These are phyloP conservation scores for Noctua pronuba DNA, from an alignment of 2,888 invertebrate species.

Conservation along the genomic window DNA sequence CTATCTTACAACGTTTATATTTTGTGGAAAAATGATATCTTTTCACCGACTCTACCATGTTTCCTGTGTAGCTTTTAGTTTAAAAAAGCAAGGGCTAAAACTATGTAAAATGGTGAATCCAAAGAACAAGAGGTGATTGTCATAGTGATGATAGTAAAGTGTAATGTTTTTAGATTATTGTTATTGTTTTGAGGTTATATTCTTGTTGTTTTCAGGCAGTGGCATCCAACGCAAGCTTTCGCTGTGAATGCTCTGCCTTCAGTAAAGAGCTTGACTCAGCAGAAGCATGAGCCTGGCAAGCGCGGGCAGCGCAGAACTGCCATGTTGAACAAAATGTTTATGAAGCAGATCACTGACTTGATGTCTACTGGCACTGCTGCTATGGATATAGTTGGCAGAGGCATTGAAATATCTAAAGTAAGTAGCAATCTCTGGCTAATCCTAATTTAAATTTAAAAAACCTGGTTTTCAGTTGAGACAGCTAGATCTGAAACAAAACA, in stretches of 20 bases:
- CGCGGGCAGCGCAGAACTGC: constrained; percentile 90
- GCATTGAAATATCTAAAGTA: constrained; percentile 94
- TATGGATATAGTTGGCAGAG: constrained; percentile 91
- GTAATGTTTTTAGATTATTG: constrained; percentile 29
- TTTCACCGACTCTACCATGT: constrained; percentile 81
- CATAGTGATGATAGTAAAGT: background rate
- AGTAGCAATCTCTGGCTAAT: constrained; percentile 22
- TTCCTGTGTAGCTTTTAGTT: constrained; percentile 72
- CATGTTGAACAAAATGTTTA: constrained; percentile 95
- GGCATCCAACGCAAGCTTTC: constrained; percentile 75
- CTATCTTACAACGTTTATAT: constrained; percentile 17
- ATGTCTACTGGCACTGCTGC: constrained; percentile 93
- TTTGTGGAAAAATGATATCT: constrained; percentile 68
- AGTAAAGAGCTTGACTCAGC: constrained; percentile 84
- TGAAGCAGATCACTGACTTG: constrained; percentile 94
- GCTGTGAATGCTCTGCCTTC: constrained; percentile 77
- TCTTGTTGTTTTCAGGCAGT: constrained; percentile 77
- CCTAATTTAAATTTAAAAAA: background rate
- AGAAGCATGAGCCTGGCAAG: constrained; percentile 88
- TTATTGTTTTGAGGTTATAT: constrained; percentile 53
- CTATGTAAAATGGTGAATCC: constrained; percentile 86
- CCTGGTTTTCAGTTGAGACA: background rate
- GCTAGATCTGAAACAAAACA: background rate
- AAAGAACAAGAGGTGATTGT: constrained; percentile 78
- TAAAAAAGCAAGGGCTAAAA: constrained; percentile 84